Conservation (phyloP, 2,797 vertebrate species). For the Tiaroga cobitis region DNA sequence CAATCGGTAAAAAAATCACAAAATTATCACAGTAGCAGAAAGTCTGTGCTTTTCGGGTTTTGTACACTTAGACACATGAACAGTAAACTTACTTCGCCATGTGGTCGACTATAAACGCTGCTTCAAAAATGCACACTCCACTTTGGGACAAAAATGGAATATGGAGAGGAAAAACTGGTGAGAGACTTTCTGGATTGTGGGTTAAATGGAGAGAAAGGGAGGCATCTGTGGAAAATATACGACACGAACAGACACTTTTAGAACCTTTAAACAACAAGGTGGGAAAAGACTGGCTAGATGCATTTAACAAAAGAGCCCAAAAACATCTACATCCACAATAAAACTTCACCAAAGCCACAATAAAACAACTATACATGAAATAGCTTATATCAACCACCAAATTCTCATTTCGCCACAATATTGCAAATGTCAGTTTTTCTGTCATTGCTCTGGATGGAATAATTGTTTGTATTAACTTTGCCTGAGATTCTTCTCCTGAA, state of each 20-base stretch:
- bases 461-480: neutral
- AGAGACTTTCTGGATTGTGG: neutral
- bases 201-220: neutral
- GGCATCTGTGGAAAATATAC: neutral
- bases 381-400: neutral
- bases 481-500: neutral
- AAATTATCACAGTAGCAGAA: neutral
- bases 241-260: neutral
- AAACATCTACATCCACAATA: neutral
- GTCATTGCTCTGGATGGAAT: neutral
- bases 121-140: constrained; percentile 48
- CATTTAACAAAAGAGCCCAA: neutral
- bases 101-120: constrained; percentile 46
- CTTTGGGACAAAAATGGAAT: constrained; percentile 32
- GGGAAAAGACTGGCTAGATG: neutral
- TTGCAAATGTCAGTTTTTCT: neutral
- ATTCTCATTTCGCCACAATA: neutral
- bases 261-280: neutral
- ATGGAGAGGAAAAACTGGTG: constrained; percentile 1
- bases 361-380: neutral
- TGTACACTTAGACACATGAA: constrained; percentile 13
- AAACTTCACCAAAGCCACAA: neutral
- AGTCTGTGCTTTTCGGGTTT: neutral
- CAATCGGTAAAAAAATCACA: neutral
- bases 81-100: constrained; percentile 33